Conservation (phyloP, 2,888 invertebrate species). For the Operophtera brumata region DNA sequence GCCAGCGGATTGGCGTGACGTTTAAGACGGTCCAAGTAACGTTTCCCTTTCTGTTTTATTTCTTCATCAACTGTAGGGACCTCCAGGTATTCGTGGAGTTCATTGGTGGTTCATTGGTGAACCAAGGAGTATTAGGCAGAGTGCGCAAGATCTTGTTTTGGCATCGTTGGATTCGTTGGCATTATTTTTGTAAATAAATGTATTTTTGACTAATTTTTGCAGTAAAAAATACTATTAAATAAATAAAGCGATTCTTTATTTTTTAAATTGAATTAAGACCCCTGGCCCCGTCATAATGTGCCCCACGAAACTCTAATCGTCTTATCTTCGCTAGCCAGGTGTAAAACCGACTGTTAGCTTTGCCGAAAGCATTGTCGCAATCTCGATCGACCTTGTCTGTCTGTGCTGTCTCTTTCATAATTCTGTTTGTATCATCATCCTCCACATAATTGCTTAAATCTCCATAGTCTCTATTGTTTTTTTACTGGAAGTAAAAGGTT, state of each 20-base stretch:
- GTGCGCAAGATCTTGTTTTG: no score
- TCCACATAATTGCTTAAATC: background rate
- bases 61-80: no score
- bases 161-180: no score
- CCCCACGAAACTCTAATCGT: slow-evolving; percentile 50
- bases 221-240: background rate
- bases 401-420: slow-evolving; percentile 49
- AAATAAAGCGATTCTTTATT: background rate
- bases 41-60: no score
- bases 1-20: no score
- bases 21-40: no score
- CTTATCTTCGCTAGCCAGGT: slow-evolving; percentile 65
- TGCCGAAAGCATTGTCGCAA: slow-evolving; percentile 55
- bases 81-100: no score
- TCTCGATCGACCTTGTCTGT: slow-evolving; percentile 64
- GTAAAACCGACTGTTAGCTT: slow-evolving; percentile 55
- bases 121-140: no score
- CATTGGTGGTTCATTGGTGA: no score
- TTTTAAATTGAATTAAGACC: slow-evolving; percentile 33
- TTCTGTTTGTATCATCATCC: background rate
- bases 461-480: slow-evolving; percentile 12
- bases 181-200: no score
- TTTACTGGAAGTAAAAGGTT: slow-evolving; percentile 29
- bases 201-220: no score
- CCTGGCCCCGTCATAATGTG: slow-evolving; percentile 35